Base-by-base conservation (phyloP, 2,888 invertebrate genomes). In the Drosophila setosimentum region DNA sequence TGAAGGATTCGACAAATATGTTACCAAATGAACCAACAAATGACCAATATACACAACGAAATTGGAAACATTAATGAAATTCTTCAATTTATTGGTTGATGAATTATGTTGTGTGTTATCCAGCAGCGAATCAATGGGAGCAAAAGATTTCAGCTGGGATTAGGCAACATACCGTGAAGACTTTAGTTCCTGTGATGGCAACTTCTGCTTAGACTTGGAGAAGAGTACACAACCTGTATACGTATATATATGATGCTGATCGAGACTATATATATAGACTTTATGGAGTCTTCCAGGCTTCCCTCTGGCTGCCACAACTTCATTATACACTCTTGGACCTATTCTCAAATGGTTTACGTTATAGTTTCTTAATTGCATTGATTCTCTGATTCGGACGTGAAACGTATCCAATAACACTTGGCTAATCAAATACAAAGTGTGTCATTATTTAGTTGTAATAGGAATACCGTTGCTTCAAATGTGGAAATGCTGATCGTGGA, bases 401-500 rank as follows among this genome's bases (percentile, higher is more conserved):
- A 21, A 45, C 3, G 13, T 45, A 21, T 21, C 7, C 13, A 21
- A 16, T 45, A 45, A 18, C n/a, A 13, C 3, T 35, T 55, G 13
- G 13, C 13, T 4, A 16, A 16, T 21, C 16, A 37, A 40, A 16
- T 16, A 2, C 21, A 16, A 0, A 24, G 7, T 21, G 5, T 18
- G 57, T 11, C 21, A 30, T 42, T 30, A 42, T 30, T 21, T 16
- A 40, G n/a, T 30, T 42, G 21, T 21, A 21, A 11, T 27, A 7
- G n/a, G 29, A 13, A 35, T n/a, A 16, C 7, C 32, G 49, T 24
- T 33, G 13, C 16, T 30, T 8, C n/a, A 54, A 45, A 29, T 42
- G 33, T 29, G 24, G 16, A 53, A 53, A 58, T 48, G 40, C 16
- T 30, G 37, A 70, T 24, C 29, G 59, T 35, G 48, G 27, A 61